Evolutionary conservation across 2,113 vertebrate species (phyloP).

Genomic region (Stigmatopora nigra): DNA sequence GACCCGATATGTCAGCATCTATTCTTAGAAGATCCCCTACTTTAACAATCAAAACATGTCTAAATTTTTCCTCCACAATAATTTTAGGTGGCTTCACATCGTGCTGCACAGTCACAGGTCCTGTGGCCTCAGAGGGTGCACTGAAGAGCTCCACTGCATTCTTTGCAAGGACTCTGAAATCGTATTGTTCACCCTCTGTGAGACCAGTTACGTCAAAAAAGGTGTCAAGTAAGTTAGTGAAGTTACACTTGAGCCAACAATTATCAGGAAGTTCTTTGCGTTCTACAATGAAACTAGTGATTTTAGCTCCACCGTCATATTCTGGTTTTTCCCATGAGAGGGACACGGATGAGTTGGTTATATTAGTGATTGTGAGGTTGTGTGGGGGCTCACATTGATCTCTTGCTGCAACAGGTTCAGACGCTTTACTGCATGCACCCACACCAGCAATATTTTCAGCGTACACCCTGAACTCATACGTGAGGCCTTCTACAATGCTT

Average conservation of each 20-base stretch:
- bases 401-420: conserved; percentile 86
- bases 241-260: conserved; percentile 96
- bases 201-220: conserved; percentile 89
- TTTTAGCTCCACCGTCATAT: conserved; percentile 93
- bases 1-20: conserved; percentile 84
- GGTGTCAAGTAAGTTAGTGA: conserved; percentile 87
- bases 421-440: conserved; percentile 86
- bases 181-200: conserved; percentile 86
- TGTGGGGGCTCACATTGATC: conserved; percentile 90
- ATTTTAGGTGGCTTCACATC: conserved; percentile 91
- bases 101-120: conserved; percentile 88
- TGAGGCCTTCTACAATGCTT: conserved; percentile 86
- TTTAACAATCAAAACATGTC: conserved; percentile 83
- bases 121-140: conserved; percentile 87
- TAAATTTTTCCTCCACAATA: conserved; percentile 84
- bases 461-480: conserved; percentile 90
- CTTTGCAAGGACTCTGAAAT: conserved; percentile 89
- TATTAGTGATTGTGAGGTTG: conserved; percentile 86
- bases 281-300: conserved; percentile 93
- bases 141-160: conserved; percentile 89
- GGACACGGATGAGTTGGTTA: conserved; percentile 89
- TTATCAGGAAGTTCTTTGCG: conserved; percentile 85
- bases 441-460: conserved; percentile 94
- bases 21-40: conserved; percentile 91
- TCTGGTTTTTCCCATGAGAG: conserved; percentile 90